phyloP scores from a whole-genome alignment of 2,888 invertebrate genomes.

The Stegophylla sp. region DNA sequence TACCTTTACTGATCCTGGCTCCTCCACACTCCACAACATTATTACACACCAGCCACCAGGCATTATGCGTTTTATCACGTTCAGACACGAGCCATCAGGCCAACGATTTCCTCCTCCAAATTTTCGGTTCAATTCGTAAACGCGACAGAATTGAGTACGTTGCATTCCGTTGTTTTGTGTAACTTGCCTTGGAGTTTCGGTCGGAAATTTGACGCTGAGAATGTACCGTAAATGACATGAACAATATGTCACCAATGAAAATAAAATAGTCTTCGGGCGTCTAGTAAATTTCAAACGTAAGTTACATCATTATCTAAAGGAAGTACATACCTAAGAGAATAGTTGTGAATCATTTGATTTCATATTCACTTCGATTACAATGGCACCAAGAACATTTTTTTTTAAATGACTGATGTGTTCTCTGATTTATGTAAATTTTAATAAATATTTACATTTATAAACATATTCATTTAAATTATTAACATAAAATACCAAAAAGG shows the following conservation, averaged over 20 bases:
- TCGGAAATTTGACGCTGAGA: neutral
- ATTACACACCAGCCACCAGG: too few species aligned
- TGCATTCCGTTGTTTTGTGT: neutral
- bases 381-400: too few species aligned
- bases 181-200: neutral
- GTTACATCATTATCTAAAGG: constrained; percentile 6
- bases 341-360: too few species aligned
- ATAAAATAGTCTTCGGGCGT: neutral
- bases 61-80: constrained; percentile 22
- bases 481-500: too few species aligned
- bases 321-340: too few species aligned
- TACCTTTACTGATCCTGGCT: neutral
- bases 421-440: too few species aligned
- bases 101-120: constrained; percentile 7
- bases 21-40: too few species aligned
- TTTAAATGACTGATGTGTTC: too few species aligned
- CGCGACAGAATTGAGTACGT: constrained; percentile 14
- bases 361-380: too few species aligned
- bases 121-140: neutral
- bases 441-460: too few species aligned
- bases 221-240: neutral
- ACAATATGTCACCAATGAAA: neutral
- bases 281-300: neutral
- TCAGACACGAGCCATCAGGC: neutral
- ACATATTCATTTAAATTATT: too few species aligned